These are phyloP conservation scores for Mayetiola destructor DNA, from an alignment of 2,888 invertebrate genomes.

Conservation along the genomic window DNA sequence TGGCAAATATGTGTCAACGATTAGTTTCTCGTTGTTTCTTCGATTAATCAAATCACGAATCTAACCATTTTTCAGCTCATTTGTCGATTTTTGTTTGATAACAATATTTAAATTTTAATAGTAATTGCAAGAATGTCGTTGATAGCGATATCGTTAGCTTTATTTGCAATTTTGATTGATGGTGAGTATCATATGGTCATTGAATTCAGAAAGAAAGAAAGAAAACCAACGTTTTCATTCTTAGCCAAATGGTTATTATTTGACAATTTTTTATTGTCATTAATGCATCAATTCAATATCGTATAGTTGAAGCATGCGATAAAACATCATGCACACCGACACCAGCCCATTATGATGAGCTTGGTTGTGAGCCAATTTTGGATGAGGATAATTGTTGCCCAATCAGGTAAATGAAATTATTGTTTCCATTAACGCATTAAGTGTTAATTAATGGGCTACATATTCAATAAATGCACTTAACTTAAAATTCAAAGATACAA, in stretches of 20 bases:
- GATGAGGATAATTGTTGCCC: not conserved
- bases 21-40: not conserved
- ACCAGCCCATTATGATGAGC: not conserved
- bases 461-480: not conserved
- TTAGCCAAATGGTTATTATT: no score
- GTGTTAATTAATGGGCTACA: not conserved
- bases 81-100: no score
- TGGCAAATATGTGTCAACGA: not conserved
- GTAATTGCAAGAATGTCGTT: not conserved
- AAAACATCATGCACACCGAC: not conserved
- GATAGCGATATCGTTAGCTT: not conserved
- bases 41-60: no score
- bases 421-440: not conserved
- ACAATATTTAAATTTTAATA: no score
- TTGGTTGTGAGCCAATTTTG: not conserved
- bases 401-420: not conserved
- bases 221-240: no score
- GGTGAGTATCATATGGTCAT: no score
- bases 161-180: not conserved
- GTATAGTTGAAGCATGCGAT: slow-evolving; percentile 4
- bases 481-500: no score
- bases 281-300: not conserved
- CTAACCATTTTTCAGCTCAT: no score
- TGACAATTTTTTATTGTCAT: not conserved
- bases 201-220: no score